A percentile compares a stretch with the other conserved stretches of the same genome.
phyloP scores from a whole-genome alignment of 1,140 invertebrate genomes.

The Atta cephalotes region DNA sequence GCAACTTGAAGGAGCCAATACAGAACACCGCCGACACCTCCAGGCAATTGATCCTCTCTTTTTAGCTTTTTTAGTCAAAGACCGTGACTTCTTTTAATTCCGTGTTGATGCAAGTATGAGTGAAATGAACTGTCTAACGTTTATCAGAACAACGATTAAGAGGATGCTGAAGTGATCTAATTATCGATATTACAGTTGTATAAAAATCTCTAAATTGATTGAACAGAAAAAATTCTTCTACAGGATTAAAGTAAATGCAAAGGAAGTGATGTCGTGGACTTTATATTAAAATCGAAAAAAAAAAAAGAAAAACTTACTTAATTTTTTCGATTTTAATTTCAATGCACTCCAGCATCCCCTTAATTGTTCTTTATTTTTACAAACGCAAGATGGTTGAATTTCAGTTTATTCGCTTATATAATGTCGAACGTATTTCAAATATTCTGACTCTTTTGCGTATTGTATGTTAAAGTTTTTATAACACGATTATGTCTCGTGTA shows the following conservation, averaged over 20 bases:
- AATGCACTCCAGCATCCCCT: no score
- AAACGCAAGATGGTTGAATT: neutral
- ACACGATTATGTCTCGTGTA: neutral
- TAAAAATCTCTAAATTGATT: no score
- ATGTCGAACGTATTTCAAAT: neutral
- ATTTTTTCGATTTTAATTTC: no score
- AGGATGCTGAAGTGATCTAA: no score
- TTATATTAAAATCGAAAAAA: no score
- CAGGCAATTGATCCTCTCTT: neutral
- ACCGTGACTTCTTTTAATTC: constrained; percentile 26
- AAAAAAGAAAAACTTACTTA: no score
- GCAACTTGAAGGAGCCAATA: constrained; percentile 49
- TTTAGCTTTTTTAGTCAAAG: constrained; percentile 12
- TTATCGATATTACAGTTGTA: no score
- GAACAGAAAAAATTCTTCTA: no score
- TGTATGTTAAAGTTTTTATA: neutral
- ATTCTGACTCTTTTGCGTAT: neutral
- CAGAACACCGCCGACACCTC: constrained; percentile 33
- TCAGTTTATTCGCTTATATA: constrained; percentile 1
- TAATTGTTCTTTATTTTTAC: neutral
- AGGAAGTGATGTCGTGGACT: no score
- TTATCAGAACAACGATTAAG: neutral
- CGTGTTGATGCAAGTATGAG: neutral
- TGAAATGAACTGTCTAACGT: neutral
- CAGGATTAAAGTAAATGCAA: no score